Conservation (phyloP, 2,113 vertebrate genomes). For the Girardinichthys multiradiatus region DNA sequence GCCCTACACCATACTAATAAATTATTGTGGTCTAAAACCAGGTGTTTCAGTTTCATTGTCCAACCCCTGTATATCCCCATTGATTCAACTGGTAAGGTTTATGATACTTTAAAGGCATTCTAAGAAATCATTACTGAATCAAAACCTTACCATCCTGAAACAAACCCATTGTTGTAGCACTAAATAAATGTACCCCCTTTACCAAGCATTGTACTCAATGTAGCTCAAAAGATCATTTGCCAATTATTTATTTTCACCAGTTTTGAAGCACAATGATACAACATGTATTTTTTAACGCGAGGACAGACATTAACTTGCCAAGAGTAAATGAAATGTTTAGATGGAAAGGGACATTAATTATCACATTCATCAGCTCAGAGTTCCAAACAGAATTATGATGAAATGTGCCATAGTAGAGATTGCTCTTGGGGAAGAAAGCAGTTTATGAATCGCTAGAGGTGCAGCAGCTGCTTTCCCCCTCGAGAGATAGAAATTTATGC, state of each 20-base stretch:
- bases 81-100: constrained; percentile 60
- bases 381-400: constrained; percentile 88
- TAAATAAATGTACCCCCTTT: constrained; percentile 84
- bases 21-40: no score
- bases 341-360: constrained; percentile 91
- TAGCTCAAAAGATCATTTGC: constrained; percentile 85
- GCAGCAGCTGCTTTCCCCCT: constrained; percentile 84
- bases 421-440: constrained; percentile 83
- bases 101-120: constrained; percentile 67
- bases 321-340: constrained; percentile 93
- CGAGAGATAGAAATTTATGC: constrained; percentile 92
- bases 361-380: constrained; percentile 85
- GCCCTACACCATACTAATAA: no score
- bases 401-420: constrained; percentile 88
- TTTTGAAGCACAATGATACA: constrained; percentile 70
- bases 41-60: no score
- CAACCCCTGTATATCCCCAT: constrained; percentile 51
- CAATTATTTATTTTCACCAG: constrained; percentile 81
- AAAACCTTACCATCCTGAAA: constrained; percentile 75
- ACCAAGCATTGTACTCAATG: constrained; percentile 78
- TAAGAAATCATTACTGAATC: constrained; percentile 80
- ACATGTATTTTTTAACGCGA: constrained; percentile 51
- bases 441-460: constrained; percentile 91
- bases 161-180: constrained; percentile 75
- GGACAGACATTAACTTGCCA: constrained; percentile 84